phyloP scores from a whole-genome alignment of 2,113 vertebrate genomes.

The Protomyctophum bolini region DNA sequence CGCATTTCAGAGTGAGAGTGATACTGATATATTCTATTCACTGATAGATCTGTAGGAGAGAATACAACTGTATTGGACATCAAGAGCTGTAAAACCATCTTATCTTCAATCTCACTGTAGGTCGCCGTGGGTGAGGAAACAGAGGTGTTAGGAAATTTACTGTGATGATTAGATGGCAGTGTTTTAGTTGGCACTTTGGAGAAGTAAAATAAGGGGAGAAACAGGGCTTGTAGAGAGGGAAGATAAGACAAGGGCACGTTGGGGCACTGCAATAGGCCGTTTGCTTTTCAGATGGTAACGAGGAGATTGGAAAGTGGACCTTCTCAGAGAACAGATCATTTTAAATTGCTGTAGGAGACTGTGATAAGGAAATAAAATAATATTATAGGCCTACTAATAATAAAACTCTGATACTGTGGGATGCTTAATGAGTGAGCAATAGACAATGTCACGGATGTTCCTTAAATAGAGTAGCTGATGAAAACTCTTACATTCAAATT shows the following conservation, averaged over 20 bases:
- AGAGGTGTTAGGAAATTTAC: not conserved
- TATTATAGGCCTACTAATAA: conserved; percentile 3
- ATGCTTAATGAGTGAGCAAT: not conserved
- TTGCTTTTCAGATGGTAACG: conserved; percentile 27
- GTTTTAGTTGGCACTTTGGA: conserved; percentile 1
- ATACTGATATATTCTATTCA: not conserved
- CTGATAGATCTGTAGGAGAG: not conserved
- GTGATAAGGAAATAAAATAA: not conserved
- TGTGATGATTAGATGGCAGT: not conserved
- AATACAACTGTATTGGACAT: not conserved
- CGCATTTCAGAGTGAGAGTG: not conserved
- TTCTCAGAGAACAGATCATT: conserved; percentile 22
- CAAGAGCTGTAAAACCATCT: not conserved
- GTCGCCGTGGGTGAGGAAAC: not conserved
- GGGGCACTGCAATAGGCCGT: conserved; percentile 11
- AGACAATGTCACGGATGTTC: conserved; percentile 9
- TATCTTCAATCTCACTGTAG: not conserved
- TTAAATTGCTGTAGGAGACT: not conserved
- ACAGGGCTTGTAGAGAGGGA: conserved; percentile 2
- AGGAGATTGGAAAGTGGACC: not conserved
- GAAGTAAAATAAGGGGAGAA: conserved; percentile 14
- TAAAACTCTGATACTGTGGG: conserved; percentile 14
- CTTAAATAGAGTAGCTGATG: not conserved
- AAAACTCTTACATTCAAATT: not conserved
- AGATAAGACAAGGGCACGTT: not conserved